Evolutionary conservation across 2,113 vertebrate genomes (phyloP).

Genomic region (Nansenia antarctica): DNA sequence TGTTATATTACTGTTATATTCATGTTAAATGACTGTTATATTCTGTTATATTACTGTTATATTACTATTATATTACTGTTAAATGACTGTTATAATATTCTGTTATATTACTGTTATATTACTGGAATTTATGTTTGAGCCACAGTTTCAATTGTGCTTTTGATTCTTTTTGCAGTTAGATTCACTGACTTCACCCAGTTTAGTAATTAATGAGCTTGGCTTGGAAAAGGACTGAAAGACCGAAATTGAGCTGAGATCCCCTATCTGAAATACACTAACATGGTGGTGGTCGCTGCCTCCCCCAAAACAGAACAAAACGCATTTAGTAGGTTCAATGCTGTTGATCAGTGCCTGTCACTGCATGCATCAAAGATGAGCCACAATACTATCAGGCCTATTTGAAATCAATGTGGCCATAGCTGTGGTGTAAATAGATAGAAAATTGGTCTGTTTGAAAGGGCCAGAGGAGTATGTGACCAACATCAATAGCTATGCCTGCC

Average conservation of each 20-base stretch:
- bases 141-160: not conserved
- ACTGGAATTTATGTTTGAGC: no score
- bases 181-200: not conserved
- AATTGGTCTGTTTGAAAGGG: slow-evolving; percentile 55
- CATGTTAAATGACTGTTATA: no score
- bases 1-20: no score
- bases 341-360: slow-evolving; percentile 52
- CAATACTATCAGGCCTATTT: slow-evolving; percentile 48
- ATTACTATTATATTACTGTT: no score
- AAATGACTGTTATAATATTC: no score
- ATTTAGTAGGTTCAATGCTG: slow-evolving; percentile 40
- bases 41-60: no score
- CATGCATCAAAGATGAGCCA: slow-evolving; percentile 36
- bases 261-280: not conserved
- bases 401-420: slow-evolving; percentile 68
- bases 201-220: not conserved
- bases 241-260: not conserved
- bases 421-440: slow-evolving; percentile 66
- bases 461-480: slow-evolving; percentile 49
- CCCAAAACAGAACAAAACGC: slow-evolving; percentile 1
- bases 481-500: slow-evolving; percentile 23
- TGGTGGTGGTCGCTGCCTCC: not conserved
- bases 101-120: no score
- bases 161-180: not conserved
- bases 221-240: not conserved